Base-by-base conservation (phyloP, 1,140 invertebrate genomes). In the Caenorhabditis latens region DNA sequence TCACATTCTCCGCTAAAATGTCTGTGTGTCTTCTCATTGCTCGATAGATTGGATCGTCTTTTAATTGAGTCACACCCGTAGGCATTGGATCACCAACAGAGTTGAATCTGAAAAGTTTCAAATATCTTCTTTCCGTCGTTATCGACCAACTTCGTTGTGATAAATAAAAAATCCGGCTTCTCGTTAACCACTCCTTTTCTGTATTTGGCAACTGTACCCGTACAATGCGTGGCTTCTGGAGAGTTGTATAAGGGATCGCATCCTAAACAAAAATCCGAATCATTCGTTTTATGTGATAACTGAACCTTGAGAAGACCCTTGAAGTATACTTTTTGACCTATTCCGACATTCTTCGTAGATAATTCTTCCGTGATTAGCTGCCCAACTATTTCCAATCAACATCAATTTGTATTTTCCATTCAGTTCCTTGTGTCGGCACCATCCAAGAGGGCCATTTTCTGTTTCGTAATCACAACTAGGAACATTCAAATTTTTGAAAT, bases 301-400 rank as follows among this genome's bases (percentile, higher is more conserved):
- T 42, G 4, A 14, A 71, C 65, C 42, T 19, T 7, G 14, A 5
- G 19, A 7, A 19, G 40, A 43, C n/a, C 40, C 42, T 71, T 71
- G 65, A 19, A 71, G 40, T 16, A 71, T 43, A 5, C 42, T n/a
- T 43, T n/a, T 71, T 16, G 65, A 40, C n/a, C 19, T 71, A 43
- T 43, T 7, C 16, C 40, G 40, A 46, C 65, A 71, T 46, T 71
- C 65, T 16, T 71, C 40, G 19, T 71, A n/a, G 19, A 71, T 71
- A n/a, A 71, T 43, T 16, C 40, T 16, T 16, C 7, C 65, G 16
- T 71, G 65, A n/a, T 71, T 71, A n/a, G 65, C 65, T 7, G 65
- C 42, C 40, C 40, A 71, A 71, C 65, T 71, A 16, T 71, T 71
- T n/a, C 65, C 65, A 19, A 71, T 71, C 4, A 71, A n/a, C 40